phyloP scores from a whole-genome alignment of 2,113 vertebrate genomes.

The Forbesichthys agassizii region DNA sequence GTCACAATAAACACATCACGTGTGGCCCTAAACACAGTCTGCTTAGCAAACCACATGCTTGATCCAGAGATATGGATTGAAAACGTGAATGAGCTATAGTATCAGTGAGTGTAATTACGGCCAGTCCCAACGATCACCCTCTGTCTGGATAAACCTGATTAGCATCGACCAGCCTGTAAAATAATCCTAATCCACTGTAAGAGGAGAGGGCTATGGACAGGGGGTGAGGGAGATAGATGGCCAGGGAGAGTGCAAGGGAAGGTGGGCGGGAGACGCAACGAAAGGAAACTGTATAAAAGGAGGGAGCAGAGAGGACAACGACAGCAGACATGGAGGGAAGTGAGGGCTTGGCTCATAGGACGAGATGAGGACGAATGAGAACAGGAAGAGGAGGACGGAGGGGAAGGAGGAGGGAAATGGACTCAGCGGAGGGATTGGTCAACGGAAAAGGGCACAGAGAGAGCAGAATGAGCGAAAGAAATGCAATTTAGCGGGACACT shows the following conservation, averaged over 20 bases:
- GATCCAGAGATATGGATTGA: constrained; percentile 59
- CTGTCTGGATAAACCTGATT: constrained; percentile 70
- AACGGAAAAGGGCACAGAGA: neutral
- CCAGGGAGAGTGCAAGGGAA: constrained; percentile 21
- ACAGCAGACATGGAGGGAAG: constrained; percentile 6
- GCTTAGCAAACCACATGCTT: constrained; percentile 48
- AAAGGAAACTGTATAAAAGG: constrained; percentile 3
- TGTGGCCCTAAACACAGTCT: constrained; percentile 1
- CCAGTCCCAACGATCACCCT: constrained; percentile 62
- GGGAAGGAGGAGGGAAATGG: neutral
- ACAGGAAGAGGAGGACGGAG: neutral
- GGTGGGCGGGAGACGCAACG: constrained; percentile 6
- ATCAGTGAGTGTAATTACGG: constrained; percentile 64
- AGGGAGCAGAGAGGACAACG: constrained; percentile 9
- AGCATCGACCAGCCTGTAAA: constrained; percentile 66
- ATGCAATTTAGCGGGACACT: constrained; percentile 2
- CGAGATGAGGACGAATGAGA: neutral
- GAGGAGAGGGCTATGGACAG: constrained; percentile 28
- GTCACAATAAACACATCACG: constrained; percentile 25
- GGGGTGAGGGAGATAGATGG: neutral
- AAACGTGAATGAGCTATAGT: constrained; percentile 60
- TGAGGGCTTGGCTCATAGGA: neutral
- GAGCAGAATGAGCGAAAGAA: neutral
- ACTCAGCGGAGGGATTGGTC: neutral
- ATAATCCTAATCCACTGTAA: constrained; percentile 55